Base-by-base conservation (phyloP, 64 coral and sea anemone species). In the Dendrophyllia cribrosa region DNA sequence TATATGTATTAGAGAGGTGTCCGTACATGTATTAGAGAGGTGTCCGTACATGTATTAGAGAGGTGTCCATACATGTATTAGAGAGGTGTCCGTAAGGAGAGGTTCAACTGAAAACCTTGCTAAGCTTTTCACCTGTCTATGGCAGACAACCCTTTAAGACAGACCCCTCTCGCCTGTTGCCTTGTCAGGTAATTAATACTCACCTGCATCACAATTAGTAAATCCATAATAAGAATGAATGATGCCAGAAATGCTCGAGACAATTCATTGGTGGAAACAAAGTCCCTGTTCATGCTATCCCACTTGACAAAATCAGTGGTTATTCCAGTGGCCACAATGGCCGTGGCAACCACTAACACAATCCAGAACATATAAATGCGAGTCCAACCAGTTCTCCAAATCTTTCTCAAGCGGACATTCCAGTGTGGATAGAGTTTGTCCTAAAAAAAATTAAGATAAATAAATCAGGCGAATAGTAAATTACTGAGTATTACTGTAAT, bases 181-280 rank as follows among this genome's bases (percentile, higher is more conserved):
- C 61, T 19, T 64, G 17, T 64, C 55, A 63, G 16, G 13, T 63
- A 63, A 51, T 75, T 7, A 50, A 13, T 9, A 55, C 66, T 49
- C 46, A 99, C 97, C 97, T 99, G 97, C 97, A 99, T 99, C 26
- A 99, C 94, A 73, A 99, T 99, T 49, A 93, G 67, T 8, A 99
- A 87, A 49, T 99, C 97, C 77, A 88, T 93, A 55, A 99, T 73
- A 52, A 99, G 87, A 22, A 99, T 99, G 58, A 94, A 81, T 1
- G 97, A 93, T 5, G 97, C 97, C 17, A 99, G 76, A 87, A 99
- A 99, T 15, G 97, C 97, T 11, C 97, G 91, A 14, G 94, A 96
- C 9, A 99, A 82, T 43, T 99, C 97, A 69, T 99, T 99, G 19
- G 97, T 96, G 15, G 97, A 76, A 0, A 99, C 97, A 86, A 99